Percentiles rank a stretch among this genome's conserved stretches.
These are phyloP conservation scores for Phrynocephalus vlangalii DNA, from an alignment of 2,797 vertebrate genomes.

Conservation along the genomic window DNA sequence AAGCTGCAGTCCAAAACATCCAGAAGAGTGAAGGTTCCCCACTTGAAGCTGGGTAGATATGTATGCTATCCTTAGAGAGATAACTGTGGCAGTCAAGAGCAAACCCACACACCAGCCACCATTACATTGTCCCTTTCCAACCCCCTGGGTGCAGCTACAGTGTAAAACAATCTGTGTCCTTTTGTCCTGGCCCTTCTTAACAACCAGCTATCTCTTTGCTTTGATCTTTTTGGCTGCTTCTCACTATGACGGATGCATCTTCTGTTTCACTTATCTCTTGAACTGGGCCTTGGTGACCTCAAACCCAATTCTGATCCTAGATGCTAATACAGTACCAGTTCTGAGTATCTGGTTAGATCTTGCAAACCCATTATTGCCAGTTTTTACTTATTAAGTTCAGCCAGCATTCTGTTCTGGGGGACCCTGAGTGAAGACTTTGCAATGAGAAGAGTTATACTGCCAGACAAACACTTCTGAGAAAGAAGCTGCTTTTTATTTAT, in stretches of 20 bases:
- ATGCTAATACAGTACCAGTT: not conserved
- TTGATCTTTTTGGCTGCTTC: not conserved
- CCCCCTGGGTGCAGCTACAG: not conserved
- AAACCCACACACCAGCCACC: not conserved
- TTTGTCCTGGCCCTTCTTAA: not conserved
- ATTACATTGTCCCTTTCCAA: slow-evolving; percentile 3
- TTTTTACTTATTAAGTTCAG: not conserved
- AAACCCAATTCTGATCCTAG: not conserved
- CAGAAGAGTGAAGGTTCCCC: no score
- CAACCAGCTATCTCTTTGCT: not conserved
- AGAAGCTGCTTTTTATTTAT: no score
- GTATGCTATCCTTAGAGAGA: not conserved
- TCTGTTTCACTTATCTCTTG: not conserved
- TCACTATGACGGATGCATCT: not conserved
- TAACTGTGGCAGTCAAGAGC: not conserved
- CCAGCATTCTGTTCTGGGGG: not conserved
- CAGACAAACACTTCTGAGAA: not conserved
- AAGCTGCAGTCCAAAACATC: no score
- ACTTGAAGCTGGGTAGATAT: not conserved
- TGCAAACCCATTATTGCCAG: not conserved
- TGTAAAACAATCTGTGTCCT: not conserved
- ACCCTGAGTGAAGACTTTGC: not conserved
- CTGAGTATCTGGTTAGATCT: no score
- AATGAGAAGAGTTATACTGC: not conserved
- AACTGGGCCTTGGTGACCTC: not conserved